phyloP scores from a whole-genome alignment of 2,797 vertebrate genomes.

The Psittacula echo region DNA sequence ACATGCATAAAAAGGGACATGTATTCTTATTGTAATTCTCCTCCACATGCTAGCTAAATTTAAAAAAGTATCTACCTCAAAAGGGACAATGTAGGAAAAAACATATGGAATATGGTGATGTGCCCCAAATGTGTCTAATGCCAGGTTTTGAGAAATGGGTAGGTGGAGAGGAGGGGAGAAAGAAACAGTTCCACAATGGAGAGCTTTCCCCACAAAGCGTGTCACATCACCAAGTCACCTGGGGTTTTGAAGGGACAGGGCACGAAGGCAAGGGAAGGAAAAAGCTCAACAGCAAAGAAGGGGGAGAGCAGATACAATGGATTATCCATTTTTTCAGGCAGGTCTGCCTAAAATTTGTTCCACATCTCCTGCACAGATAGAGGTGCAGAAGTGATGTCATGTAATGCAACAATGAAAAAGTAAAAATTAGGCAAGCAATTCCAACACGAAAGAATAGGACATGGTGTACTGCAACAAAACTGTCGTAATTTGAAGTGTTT shows the following conservation, averaged over 20 bases:
- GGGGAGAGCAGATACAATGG: neutral
- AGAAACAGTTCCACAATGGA: neutral
- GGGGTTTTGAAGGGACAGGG: neutral
- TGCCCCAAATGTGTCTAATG: neutral
- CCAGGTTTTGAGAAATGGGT: neutral
- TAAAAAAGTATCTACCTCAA: neutral
- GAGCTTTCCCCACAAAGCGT: neutral
- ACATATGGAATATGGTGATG: neutral
- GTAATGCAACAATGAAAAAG: neutral
- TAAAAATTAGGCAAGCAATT: slow-evolving; percentile 17
- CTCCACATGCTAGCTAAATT: neutral
- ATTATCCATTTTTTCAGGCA: neutral
- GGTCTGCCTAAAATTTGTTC: neutral
- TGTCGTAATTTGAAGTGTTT: neutral
- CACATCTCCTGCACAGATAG: neutral
- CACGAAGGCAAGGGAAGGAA: neutral
- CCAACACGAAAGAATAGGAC: neutral
- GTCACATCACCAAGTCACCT: neutral
- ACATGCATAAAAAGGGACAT: neutral
- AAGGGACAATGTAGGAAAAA: slow-evolving; percentile 7
- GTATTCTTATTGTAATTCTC: neutral
- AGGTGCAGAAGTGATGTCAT: neutral
- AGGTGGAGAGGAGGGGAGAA: neutral
- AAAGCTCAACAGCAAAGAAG: neutral
- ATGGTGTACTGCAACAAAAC: neutral